Evolutionary conservation across 2,888 invertebrate species (phyloP).

Genomic region (Girardia tigrina): DNA sequence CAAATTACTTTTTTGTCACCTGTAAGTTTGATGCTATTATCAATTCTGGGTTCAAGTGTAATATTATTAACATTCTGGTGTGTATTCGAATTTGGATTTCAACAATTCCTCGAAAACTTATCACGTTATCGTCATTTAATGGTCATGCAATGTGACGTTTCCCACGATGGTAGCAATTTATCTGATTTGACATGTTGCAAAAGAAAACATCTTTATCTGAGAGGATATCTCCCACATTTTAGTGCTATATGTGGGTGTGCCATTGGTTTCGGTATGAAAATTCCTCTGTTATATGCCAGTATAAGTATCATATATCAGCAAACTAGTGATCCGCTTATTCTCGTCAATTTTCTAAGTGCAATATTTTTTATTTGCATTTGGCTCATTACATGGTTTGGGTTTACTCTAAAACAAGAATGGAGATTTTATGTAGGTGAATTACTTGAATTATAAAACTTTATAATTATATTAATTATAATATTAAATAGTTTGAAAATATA

Average conservation of each 20-base stretch:
- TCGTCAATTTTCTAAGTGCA: background rate
- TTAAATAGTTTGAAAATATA: too few species aligned
- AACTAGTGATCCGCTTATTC: conserved; percentile 24
- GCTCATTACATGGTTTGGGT: conserved; percentile 31
- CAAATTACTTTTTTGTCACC: background rate
- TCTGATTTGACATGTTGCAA: background rate
- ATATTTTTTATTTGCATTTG: conserved; percentile 25
- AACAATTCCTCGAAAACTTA: conserved; percentile 12
- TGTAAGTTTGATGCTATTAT: background rate
- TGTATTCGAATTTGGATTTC: conserved; percentile 26
- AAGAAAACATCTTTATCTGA: background rate
- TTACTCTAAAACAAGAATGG: conserved; percentile 29
- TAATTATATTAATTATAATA: too few species aligned
- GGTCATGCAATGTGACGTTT: background rate
- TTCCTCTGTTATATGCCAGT: conserved; percentile 7
- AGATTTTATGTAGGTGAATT: conserved; percentile 23
- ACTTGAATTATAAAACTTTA: too few species aligned
- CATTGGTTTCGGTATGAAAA: background rate
- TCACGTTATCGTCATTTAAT: background rate
- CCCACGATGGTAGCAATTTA: conserved; percentile 1
- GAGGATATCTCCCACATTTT: conserved; percentile 29
- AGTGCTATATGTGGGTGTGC: background rate
- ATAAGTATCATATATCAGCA: background rate
- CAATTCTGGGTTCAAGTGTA: conserved; percentile 7
- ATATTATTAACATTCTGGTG: background rate